These are phyloP conservation scores for Aphelocoma coerulescens DNA, from an alignment of 2,113 vertebrate genomes.

Conservation along the genomic window DNA sequence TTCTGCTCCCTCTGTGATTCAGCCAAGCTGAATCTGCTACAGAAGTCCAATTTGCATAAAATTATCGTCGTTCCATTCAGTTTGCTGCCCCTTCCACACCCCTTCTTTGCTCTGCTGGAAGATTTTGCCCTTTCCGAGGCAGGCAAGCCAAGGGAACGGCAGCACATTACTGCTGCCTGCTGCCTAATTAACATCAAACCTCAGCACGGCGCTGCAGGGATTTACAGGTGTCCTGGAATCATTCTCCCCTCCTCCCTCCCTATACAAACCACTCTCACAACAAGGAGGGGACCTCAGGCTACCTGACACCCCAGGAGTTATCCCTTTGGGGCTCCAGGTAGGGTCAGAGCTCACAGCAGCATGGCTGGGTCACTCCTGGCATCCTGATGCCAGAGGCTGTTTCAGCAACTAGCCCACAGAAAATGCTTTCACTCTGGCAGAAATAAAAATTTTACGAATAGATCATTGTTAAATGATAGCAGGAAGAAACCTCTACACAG, in stretches of 20 bases:
- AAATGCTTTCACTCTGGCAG: conserved; percentile 26
- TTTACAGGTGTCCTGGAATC: conserved; percentile 70
- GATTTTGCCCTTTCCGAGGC: conserved; percentile 60
- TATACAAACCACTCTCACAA: conserved; percentile 6
- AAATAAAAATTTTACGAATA: neutral
- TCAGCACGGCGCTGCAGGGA: conserved; percentile 64
- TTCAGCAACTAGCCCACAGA: conserved; percentile 6
- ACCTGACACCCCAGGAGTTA: conserved; percentile 14
- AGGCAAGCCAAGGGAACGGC: conserved; percentile 57
- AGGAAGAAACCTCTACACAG: neutral
- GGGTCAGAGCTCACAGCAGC: conserved; percentile 18
- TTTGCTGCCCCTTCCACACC: conserved; percentile 59
- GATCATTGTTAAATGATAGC: neutral
- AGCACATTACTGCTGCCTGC: conserved; percentile 61
- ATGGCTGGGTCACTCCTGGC: neutral
- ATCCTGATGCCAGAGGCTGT: conserved; percentile 32
- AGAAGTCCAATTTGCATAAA: conserved; percentile 71
- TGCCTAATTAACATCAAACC: conserved; percentile 73
- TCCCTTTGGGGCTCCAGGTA: neutral
- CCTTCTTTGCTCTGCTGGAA: conserved; percentile 63
- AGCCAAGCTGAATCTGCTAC: conserved; percentile 57
- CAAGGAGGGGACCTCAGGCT: conserved; percentile 52
- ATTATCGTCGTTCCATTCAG: conserved; percentile 67
- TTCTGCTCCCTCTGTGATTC: conserved; percentile 49
- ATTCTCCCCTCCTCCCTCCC: neutral